Evolutionary conservation across 2,113 vertebrate species (phyloP).

Genomic region (Podiceps cristatus): DNA sequence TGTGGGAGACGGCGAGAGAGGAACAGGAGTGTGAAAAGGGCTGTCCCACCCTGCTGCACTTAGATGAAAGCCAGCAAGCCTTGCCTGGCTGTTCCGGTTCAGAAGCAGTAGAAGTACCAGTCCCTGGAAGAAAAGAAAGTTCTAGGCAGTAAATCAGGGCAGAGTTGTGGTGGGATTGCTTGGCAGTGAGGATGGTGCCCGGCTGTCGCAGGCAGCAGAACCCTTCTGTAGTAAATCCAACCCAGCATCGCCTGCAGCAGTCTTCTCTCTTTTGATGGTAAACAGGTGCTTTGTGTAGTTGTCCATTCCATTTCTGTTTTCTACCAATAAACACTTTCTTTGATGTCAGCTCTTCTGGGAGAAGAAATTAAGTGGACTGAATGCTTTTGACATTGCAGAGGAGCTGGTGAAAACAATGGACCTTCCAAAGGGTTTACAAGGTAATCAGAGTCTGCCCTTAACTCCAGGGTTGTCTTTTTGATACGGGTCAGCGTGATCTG

Average conservation of each 20-base stretch:
- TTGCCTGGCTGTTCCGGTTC: not conserved
- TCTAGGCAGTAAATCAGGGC: not conserved
- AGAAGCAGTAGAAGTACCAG: not conserved
- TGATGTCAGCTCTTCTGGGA: constrained; percentile 94
- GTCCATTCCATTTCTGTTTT: not conserved
- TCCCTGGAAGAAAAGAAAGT: not conserved
- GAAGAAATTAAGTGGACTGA: constrained; percentile 95
- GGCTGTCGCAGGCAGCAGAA: not conserved
- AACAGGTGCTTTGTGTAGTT: not conserved
- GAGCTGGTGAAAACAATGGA: constrained; percentile 99
- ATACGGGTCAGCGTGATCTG: not conserved
- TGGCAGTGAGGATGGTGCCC: not conserved
- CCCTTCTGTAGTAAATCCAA: not conserved
- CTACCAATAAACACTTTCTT: not conserved
- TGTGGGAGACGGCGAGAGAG: not conserved
- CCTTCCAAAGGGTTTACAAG: constrained; percentile 95
- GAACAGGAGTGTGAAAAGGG: not conserved
- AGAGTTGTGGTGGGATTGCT: not conserved
- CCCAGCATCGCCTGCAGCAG: not conserved
- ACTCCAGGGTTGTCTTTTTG: not conserved
- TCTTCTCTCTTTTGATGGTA: not conserved
- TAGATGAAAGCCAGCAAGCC: not conserved
- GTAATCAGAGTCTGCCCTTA: constrained; percentile 66
- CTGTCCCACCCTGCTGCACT: not conserved
- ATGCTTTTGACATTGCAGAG: constrained; percentile 96